These are phyloP conservation scores for Crematogaster levior DNA, from an alignment of 2,888 invertebrate species.

Conservation along the genomic window DNA sequence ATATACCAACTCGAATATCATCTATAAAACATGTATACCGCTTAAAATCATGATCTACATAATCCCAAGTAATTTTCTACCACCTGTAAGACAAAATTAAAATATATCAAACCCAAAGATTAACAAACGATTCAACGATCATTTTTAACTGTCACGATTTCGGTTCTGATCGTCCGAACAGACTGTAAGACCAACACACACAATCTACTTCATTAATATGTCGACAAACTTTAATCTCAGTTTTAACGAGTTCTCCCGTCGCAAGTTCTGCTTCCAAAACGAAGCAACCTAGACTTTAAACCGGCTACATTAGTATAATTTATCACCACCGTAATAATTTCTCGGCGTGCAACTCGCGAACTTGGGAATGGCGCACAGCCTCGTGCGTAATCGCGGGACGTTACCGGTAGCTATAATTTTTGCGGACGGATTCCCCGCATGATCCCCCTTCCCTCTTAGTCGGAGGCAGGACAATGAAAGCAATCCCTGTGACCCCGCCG, in stretches of 20 bases:
- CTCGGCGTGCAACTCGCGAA: slow-evolving; percentile 11
- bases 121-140: not conserved
- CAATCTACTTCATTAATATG: not conserved
- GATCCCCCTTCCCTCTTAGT: not conserved
- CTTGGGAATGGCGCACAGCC: not conserved
- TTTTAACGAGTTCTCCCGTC: not conserved
- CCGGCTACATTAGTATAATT: slow-evolving; percentile 18
- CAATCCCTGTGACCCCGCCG: slow-evolving; percentile 24
- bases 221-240: slow-evolving; percentile 25
- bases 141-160: not conserved
- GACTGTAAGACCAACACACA: not conserved
- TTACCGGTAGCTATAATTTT: slow-evolving; percentile 32
- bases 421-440: slow-evolving; percentile 14
- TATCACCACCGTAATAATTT: slow-evolving; percentile 38
- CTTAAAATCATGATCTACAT: not conserved
- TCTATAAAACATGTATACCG: not conserved
- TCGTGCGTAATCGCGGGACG: slow-evolving; percentile 28
- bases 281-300: slow-evolving; percentile 18
- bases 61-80: not conserved
- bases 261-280: not conserved
- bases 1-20: not conserved
- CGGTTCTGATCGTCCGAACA: not conserved
- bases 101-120: not conserved
- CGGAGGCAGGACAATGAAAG: slow-evolving; percentile 26
- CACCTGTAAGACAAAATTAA: not conserved